Percentiles rank a stretch among this genome's conserved stretches.
Conservation (phyloP, 2,113 vertebrate genomes). For the Bufo bufo region DNA sequence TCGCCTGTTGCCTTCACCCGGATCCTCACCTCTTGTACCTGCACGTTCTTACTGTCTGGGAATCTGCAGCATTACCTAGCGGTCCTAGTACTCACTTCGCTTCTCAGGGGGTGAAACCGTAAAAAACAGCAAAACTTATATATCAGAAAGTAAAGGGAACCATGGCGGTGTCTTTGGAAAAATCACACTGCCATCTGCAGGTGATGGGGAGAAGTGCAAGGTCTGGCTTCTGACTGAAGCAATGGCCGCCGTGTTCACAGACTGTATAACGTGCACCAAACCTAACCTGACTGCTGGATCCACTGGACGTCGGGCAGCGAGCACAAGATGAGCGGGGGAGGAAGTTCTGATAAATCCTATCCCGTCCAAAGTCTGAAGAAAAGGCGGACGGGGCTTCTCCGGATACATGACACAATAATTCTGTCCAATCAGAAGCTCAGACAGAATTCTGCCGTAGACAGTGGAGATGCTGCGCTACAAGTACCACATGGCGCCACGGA, state of each 20-base stretch:
- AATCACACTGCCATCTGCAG: slow-evolving; percentile 35
- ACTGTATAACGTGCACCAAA: not conserved
- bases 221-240: no score
- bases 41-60: not conserved
- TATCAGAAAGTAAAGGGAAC: not conserved
- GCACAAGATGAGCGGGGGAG: no score
- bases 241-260: not conserved
- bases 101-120: not conserved
- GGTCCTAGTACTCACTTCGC: not conserved
- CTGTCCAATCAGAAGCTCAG: no score
- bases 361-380: no score
- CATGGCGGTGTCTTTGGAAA: not conserved
- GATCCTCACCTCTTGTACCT: not conserved
- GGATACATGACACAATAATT: no score
- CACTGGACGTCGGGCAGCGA: no score
- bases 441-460: no score
- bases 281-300: no score
- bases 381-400: no score
- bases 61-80: slow-evolving; percentile 18
- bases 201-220: not conserved
- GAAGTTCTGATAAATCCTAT: no score
- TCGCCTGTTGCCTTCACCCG: not conserved
- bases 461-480: no score
- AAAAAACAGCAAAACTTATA: not conserved
- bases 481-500: no score